These are phyloP conservation scores for Ceratitis capitata DNA, from an alignment of 1,140 invertebrate genomes.

Conservation along the genomic window DNA sequence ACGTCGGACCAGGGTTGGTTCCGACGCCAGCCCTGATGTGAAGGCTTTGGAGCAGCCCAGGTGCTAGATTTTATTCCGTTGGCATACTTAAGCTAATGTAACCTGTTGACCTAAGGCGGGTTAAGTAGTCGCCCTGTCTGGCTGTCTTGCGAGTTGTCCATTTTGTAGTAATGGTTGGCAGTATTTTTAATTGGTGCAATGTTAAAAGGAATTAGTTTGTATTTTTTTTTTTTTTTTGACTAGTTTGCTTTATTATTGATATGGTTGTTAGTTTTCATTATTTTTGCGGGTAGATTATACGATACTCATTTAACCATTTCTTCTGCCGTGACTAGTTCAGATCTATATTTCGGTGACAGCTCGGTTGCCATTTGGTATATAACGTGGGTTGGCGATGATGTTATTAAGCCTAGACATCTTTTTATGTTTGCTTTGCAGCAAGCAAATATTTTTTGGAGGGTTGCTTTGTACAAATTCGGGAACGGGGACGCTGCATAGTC, in stretches of 20 bases:
- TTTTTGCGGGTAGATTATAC: not conserved
- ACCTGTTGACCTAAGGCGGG: not conserved
- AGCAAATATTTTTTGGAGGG: not conserved
- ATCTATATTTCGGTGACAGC: not conserved
- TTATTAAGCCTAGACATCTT: not conserved
- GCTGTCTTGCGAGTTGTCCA: not conserved
- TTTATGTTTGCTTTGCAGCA: not conserved
- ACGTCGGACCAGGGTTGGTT: too few species aligned
- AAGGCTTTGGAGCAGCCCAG: too few species aligned
- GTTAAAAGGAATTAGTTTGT: not conserved
- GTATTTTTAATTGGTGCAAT: not conserved
- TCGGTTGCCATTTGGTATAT: constrained; percentile 27
- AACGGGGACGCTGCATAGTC: too few species aligned
- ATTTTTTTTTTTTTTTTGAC: not conserved
- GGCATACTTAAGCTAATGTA: not conserved
- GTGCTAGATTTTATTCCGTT: constrained; percentile 10
- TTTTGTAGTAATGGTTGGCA: not conserved
- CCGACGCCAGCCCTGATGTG: constrained; percentile 19
- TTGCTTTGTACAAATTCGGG: too few species aligned
- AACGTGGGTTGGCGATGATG: not conserved
- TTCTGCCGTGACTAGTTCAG: not conserved
- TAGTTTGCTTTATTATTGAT: not conserved
- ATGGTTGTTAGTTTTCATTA: not conserved
- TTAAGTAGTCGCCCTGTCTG: not conserved
- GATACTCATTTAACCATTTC: constrained; percentile 16